Evolutionary conservation across 1,140 invertebrate genomes (phyloP).

Genomic region (Vanessa atalanta): DNA sequence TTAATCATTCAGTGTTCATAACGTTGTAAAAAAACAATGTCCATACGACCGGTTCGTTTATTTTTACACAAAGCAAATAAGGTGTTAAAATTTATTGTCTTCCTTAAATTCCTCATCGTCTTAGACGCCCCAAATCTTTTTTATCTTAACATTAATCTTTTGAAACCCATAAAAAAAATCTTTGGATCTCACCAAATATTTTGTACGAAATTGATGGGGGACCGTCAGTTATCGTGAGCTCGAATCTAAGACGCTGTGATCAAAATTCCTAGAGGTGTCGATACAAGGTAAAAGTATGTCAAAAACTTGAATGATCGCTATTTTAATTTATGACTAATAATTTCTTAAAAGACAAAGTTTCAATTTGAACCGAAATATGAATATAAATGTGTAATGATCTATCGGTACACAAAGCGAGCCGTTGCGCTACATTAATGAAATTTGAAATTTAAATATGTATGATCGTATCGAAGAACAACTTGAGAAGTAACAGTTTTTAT

Average conservation of each 20-base stretch:
- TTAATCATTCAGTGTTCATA: conserved; percentile 41
- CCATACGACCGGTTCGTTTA: conserved; percentile 40
- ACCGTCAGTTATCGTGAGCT: conserved; percentile 64
- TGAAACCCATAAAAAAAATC: conserved; percentile 76
- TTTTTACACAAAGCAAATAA: conserved; percentile 58
- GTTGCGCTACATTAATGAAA: conserved; percentile 23
- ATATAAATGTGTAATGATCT: conserved; percentile 38
- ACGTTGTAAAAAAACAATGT: conserved; percentile 31
- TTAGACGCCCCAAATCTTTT: conserved; percentile 67
- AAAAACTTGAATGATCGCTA: conserved; percentile 50
- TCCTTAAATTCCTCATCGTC: conserved; percentile 60
- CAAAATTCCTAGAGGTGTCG: conserved; percentile 80
- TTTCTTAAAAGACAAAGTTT: conserved; percentile 41
- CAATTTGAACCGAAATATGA: conserved; percentile 31
- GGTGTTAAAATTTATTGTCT: conserved; percentile 75
- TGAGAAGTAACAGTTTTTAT: conserved; percentile 35
- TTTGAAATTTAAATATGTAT: conserved; percentile 41
- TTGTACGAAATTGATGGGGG: conserved; percentile 77
- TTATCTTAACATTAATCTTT: conserved; percentile 78
- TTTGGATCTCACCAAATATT: conserved; percentile 77
- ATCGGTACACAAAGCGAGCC: conserved; percentile 13
- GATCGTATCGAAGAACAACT: conserved; percentile 24
- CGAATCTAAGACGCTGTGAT: conserved; percentile 65
- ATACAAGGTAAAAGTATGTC: conserved; percentile 69
- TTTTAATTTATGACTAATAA: conserved; percentile 54